Percentiles rank a stretch among this genome's conserved stretches.
Evolutionary conservation across 2,113 vertebrate species (phyloP).

Genomic region (Hylia prasina): DNA sequence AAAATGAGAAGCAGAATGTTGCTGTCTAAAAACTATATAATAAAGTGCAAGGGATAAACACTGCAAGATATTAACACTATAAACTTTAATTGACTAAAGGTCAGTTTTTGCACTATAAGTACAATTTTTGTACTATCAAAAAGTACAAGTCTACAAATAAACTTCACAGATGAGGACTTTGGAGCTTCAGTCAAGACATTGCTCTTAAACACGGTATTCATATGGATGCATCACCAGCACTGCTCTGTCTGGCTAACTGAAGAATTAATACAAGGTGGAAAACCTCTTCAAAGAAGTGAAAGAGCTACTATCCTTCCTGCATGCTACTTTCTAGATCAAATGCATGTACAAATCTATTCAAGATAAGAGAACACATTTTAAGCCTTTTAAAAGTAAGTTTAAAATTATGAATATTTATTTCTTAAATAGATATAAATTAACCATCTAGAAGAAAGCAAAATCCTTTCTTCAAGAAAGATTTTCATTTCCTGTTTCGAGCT

Average conservation of each 20-base stretch:
- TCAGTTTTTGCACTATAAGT: background rate
- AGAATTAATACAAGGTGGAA: background rate
- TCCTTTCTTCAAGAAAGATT: background rate
- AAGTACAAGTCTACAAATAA: background rate
- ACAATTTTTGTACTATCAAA: background rate
- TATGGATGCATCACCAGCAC: background rate
- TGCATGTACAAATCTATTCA: background rate
- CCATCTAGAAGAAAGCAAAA: background rate
- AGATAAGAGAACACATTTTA: background rate
- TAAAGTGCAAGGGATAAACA: background rate
- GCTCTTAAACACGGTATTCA: fast-evolving
- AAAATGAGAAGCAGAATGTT: background rate
- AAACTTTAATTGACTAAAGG: background rate
- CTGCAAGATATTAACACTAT: background rate
- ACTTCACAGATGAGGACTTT: background rate
- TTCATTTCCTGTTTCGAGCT: background rate
- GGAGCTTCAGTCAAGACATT: background rate
- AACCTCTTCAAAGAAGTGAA: background rate
- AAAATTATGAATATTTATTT: background rate
- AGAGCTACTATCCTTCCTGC: background rate
- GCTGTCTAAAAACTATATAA: background rate
- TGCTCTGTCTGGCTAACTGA: background rate
- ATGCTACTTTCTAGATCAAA: background rate
- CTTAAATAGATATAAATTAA: background rate
- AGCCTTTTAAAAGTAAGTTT: background rate